Conservation (phyloP, 2,888 invertebrate species). For the Volucella bombylans region DNA sequence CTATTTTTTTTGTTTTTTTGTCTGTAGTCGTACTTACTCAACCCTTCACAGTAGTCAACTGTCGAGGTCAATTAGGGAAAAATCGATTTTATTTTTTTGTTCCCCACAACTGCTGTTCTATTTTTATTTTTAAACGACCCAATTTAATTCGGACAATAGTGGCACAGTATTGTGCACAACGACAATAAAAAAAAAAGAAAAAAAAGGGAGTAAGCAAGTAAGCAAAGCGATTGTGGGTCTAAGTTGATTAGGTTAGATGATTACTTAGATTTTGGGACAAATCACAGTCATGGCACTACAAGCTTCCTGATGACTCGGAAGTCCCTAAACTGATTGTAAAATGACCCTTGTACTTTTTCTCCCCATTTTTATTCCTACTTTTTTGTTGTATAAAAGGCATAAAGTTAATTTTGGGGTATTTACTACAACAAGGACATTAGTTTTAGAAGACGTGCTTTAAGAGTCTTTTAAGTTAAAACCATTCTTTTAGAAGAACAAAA, state of each 20-base stretch:
- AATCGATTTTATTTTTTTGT: constrained; percentile 47
- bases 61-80: constrained; percentile 64
- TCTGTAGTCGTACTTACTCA: no score
- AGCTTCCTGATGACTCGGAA: constrained; percentile 7
- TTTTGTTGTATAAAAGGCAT: background rate
- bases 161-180: constrained; percentile 26
- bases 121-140: constrained; percentile 37
- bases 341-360: background rate
- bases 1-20: no score
- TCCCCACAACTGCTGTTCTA: constrained; percentile 27
- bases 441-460: no score
- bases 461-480: no score
- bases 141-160: constrained; percentile 52
- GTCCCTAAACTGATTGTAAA: constrained; percentile 15
- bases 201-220: background rate
- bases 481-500: no score
- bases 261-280: constrained; percentile 41
- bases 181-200: constrained; percentile 16
- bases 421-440: background rate
- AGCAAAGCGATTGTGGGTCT: constrained; percentile 32
- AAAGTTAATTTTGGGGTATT: constrained; percentile 14
- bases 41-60: constrained; percentile 1
- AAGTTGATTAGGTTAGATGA: constrained; percentile 57
- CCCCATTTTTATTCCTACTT: background rate
- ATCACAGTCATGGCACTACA: constrained; percentile 35